Conservation (phyloP, 2,888 invertebrate species). For the Thera britannica region DNA sequence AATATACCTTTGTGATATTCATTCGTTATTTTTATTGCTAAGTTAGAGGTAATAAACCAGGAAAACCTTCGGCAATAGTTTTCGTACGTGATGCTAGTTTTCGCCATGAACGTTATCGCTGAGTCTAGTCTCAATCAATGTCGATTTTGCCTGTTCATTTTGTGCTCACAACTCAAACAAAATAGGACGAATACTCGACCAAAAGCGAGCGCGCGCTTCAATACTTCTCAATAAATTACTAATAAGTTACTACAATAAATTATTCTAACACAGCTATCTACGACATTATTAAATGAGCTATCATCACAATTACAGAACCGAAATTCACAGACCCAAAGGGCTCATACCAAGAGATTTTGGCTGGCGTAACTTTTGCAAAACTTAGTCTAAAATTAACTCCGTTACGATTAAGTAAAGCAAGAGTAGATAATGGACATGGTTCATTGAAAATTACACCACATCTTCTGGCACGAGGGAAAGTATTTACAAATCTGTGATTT, state of each 20-base stretch:
- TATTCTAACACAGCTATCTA: constrained; percentile 67
- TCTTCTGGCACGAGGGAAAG: constrained; percentile 13
- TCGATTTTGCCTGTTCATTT: constrained; percentile 77
- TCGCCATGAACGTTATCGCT: constrained; percentile 42
- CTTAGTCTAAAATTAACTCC: constrained; percentile 5
- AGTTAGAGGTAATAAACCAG: not conserved
- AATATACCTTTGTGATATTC: not conserved
- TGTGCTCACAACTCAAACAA: constrained; percentile 83
- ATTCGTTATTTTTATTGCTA: not conserved
- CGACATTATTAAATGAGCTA: constrained; percentile 66
- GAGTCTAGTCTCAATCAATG: constrained; percentile 75
- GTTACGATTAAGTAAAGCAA: not conserved
- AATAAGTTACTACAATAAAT: constrained; percentile 65
- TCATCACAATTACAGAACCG: constrained; percentile 61
- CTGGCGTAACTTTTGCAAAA: not conserved
- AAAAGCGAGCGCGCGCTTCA: constrained; percentile 66
- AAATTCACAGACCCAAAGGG: constrained; percentile 16
- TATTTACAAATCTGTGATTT: constrained; percentile 18
- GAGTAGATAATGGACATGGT: not conserved
- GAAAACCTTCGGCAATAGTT: not conserved
- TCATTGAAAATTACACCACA: not conserved
- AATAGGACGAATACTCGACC: constrained; percentile 73
- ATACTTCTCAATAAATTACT: constrained; percentile 70
- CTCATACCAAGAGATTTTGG: not conserved
- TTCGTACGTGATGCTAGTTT: constrained; percentile 15